Base-by-base conservation (phyloP, 2,888 invertebrate species). In the Aradus depressus region DNA sequence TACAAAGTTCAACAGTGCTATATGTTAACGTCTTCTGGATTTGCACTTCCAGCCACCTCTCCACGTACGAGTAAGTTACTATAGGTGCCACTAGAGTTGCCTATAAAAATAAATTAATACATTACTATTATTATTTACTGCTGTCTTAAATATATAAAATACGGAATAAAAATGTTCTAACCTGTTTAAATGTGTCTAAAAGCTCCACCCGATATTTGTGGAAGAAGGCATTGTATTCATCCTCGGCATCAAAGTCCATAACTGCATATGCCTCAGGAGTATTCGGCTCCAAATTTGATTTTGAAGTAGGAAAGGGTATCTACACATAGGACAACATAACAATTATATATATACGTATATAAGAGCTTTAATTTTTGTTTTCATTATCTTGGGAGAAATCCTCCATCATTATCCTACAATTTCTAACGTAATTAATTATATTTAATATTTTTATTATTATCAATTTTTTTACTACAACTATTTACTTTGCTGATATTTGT, bases 241-340 rank as follows among this genome's bases (percentile, higher is more conserved):
- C 90, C 64, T 93, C 92, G 44, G 84, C 81, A 66, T 93, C 92
- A 67, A 87, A 91, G 66, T 93, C 92, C 59, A 85, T 70, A 44
- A 82, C 78, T 1, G 85, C 81, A 66, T 84, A 91, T 0, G 77
- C 72, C 1, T 75, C 74, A 16, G 77, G 75, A 54, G 77, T 78
- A 37, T 60, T 57, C 19, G 62, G 62, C 34, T 61, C 56, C 6
- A 60, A 61, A 18, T 64, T 62, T n/a, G 62, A 62, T 56, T 66
- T 67, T 2, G 64, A 64, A 4, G 62, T 58, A 1, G 84, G 82
- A 66, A 80, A 84, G 8, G 73, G 69, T 31, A 77, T 74, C 73
- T 75, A 60, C 1, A 58, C 14, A 35, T 31, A 39, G 8, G 22
- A 39, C 6, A 10, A 8, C 5, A 3, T 2, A 39, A 16, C 8